These are phyloP conservation scores for Argyrosomus regius DNA, from an alignment of 2,797 vertebrate genomes.

Conservation along the genomic window DNA sequence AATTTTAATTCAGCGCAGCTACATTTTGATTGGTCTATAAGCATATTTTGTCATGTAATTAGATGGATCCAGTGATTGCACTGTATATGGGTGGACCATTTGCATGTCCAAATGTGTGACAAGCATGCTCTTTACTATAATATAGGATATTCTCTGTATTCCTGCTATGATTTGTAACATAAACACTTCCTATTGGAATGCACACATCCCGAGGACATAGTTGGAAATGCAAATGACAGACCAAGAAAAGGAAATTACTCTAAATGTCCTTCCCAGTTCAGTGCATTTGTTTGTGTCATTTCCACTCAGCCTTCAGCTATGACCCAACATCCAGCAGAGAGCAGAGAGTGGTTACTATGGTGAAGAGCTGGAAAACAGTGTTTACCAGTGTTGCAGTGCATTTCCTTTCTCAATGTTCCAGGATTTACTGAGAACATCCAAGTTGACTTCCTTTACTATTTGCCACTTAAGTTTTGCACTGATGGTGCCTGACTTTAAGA, in stretches of 20 bases:
- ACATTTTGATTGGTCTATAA: slow-evolving; percentile 22
- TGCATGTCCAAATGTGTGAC: not conserved
- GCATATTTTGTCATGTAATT: slow-evolving; percentile 25
- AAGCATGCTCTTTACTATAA: not conserved
- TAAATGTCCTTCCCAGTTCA: slow-evolving; percentile 26
- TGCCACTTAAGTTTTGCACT: slow-evolving; percentile 3
- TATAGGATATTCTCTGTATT: not conserved
- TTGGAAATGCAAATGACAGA: slow-evolving; percentile 52
- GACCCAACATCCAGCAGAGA: slow-evolving; percentile 56
- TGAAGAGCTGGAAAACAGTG: slow-evolving; percentile 30
- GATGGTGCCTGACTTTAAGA: slow-evolving; percentile 21
- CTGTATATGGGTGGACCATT: not conserved
- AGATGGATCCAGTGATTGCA: not conserved
- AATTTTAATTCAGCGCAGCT: slow-evolving; percentile 6
- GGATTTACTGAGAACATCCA: slow-evolving; percentile 3
- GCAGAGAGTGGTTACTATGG: slow-evolving; percentile 42
- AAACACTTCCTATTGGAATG: slow-evolving; percentile 12
- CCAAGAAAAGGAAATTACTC: slow-evolving; percentile 47
- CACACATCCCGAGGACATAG: slow-evolving; percentile 22
- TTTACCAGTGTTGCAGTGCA: slow-evolving; percentile 7
- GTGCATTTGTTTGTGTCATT: slow-evolving; percentile 57
- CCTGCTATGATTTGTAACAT: slow-evolving; percentile 22
- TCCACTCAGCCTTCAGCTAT: slow-evolving; percentile 52
- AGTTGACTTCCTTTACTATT: not conserved
- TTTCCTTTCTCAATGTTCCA: slow-evolving; percentile 16